These are phyloP conservation scores for Samia ricini DNA, from an alignment of 1,140 invertebrate species.

Conservation along the genomic window DNA sequence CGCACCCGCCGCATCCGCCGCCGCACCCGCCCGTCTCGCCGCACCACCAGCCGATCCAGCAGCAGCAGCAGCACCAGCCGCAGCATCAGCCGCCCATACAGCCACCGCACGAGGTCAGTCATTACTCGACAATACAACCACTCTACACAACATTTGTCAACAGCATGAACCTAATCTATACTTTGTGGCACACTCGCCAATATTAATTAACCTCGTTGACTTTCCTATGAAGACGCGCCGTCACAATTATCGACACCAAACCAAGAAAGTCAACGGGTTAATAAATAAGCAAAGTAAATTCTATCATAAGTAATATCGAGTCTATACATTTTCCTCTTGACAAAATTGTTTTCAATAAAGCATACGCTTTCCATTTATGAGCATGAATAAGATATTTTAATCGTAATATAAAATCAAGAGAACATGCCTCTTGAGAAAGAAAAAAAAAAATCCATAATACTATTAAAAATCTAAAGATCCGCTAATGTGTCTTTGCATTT, in stretches of 20 bases:
- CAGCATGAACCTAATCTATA: neutral
- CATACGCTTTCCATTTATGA: neutral
- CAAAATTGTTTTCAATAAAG: neutral
- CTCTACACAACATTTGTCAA: neutral
- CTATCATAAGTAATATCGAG: too few relatives aligned
- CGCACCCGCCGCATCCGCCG: constrained; percentile 30
- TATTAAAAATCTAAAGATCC: neutral
- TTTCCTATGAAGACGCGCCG: too few relatives aligned
- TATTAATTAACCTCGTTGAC: too few relatives aligned
- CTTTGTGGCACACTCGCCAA: too few relatives aligned
- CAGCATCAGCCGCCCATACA: constrained; percentile 28
- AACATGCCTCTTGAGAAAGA: too few relatives aligned
- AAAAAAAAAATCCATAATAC: too few relatives aligned
- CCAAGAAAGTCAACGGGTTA: too few relatives aligned
- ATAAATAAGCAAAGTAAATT: too few relatives aligned
- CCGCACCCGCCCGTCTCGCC: constrained; percentile 28
- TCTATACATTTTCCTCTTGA: neutral
- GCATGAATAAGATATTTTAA: neutral
- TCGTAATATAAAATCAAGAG: too few relatives aligned
- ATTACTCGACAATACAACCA: neutral
- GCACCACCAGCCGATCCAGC: constrained; percentile 17
- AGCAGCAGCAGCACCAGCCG: constrained; percentile 22
- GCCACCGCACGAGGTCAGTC: constrained; percentile 39
- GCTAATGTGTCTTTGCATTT: neutral
- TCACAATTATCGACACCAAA: too few relatives aligned